Conservation (phyloP, 2,888 invertebrate genomes). For the Nesidiocoris tenuis region DNA sequence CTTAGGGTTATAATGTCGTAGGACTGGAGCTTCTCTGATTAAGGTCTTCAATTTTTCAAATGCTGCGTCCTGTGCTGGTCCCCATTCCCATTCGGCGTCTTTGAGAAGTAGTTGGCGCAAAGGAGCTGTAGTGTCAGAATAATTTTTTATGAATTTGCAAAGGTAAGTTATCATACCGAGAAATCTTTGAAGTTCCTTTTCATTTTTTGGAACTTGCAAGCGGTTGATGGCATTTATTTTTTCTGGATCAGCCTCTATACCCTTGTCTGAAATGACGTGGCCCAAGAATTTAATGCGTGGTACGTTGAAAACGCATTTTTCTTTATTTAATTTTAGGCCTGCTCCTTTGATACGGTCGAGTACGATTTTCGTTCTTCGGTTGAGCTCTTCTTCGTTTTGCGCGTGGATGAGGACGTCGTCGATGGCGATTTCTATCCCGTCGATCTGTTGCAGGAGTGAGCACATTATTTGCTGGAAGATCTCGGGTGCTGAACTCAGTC, state of each 20-base stretch:
- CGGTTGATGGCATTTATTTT: slow-evolving; percentile 44
- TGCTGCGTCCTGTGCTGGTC: no score
- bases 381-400: slow-evolving; percentile 11
- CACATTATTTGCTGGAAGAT: slow-evolving; percentile 46
- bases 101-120: slow-evolving; percentile 50
- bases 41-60: no score
- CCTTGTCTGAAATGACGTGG: slow-evolving; percentile 49
- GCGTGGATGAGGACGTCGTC: slow-evolving; percentile 42
- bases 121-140: slow-evolving; percentile 32
- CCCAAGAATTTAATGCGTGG: slow-evolving; percentile 49
- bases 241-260: slow-evolving; percentile 49
- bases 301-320: slow-evolving; percentile 50
- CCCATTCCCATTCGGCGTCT: slow-evolving; percentile 51
- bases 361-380: slow-evolving; percentile 12
- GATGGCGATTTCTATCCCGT: slow-evolving; percentile 20
- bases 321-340: slow-evolving; percentile 51
- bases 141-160: slow-evolving; percentile 51
- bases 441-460: slow-evolving; percentile 44
- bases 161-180: slow-evolving; percentile 51
- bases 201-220: slow-evolving; percentile 48
- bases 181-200: slow-evolving; percentile 48
- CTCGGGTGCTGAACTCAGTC: slow-evolving; percentile 46
- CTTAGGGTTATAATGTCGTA: slow-evolving; percentile 51
- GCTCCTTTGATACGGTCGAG: slow-evolving; percentile 29
- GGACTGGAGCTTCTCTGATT: slow-evolving; percentile 47